A percentile compares a stretch with the other conserved stretches of the same genome.
These are phyloP conservation scores for Araneus ventricosus DNA, from an alignment of 1,140 invertebrate species.

Conservation along the genomic window DNA sequence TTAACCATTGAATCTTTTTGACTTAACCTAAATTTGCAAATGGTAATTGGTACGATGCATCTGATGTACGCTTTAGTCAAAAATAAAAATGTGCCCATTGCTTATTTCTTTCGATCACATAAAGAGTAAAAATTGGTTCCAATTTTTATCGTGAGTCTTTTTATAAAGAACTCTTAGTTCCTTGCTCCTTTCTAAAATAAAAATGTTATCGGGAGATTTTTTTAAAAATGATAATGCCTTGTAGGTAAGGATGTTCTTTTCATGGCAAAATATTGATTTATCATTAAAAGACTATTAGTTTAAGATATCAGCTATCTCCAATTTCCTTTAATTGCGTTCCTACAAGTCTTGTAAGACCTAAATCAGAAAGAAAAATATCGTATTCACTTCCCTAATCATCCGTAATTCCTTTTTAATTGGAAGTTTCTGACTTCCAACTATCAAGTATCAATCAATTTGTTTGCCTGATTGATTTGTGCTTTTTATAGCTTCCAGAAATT, in stretches of 20 bases:
- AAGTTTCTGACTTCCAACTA: background rate
- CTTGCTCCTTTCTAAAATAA: background rate
- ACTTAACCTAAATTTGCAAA: too few relatives aligned
- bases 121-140: background rate
- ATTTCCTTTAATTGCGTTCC: background rate
- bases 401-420: constrained; percentile 19
- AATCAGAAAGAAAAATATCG: background rate
- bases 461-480: background rate
- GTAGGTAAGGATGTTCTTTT: background rate
- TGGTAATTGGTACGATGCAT: too few relatives aligned
- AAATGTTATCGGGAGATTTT: background rate
- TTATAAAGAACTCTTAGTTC: background rate
- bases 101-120: background rate
- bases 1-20: too few relatives aligned
- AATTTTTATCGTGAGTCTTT: background rate
- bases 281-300: constrained; percentile 48
- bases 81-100: background rate
- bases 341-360: background rate
- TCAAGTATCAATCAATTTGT: background rate
- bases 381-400: constrained; percentile 14
- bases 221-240: background rate
- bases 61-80: background rate
- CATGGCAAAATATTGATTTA: constrained; percentile 17
- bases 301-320: constrained; percentile 29
- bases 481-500: background rate